Conservation (phyloP, 2,113 vertebrate genomes). For the Tympanuchus pallidicinctus region DNA sequence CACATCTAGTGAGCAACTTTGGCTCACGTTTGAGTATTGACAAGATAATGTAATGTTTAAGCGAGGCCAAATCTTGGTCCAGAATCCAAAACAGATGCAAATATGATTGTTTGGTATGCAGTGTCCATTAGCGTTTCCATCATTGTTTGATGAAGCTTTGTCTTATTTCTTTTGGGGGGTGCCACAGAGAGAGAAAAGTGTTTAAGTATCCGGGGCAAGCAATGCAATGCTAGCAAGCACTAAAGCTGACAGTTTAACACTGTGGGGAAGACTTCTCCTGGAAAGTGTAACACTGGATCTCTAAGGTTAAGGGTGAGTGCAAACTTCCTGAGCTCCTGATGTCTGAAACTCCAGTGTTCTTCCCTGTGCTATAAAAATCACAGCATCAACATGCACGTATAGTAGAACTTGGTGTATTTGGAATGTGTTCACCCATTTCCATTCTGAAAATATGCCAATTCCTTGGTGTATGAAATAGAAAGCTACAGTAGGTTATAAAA, state of each 20-base stretch:
- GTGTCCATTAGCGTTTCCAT: fast-evolving
- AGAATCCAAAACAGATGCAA: background rate
- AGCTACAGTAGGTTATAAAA: conserved; percentile 80
- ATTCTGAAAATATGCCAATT: conserved; percentile 70
- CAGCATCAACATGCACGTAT: background rate
- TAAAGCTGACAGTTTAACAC: background rate
- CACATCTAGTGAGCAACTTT: background rate
- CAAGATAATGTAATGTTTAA: background rate
- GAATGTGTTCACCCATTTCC: conserved; percentile 52
- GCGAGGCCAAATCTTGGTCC: fast-evolving
- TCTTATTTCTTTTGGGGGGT: background rate
- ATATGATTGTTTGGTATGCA: fast-evolving
- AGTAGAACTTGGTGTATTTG: background rate
- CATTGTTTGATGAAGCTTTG: background rate
- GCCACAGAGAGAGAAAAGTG: background rate
- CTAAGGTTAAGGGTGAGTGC: background rate
- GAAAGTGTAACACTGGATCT: background rate
- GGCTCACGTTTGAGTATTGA: background rate
- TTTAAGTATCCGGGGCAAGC: background rate
- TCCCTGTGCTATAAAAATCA: background rate
- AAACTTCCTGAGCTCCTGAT: background rate
- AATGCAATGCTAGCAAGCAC: background rate
- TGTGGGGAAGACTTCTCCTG: background rate
- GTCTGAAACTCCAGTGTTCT: background rate
- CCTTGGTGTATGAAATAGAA: conserved; percentile 73